Base-by-base conservation (phyloP, 2,113 vertebrate genomes). In the Suncus etruscus region DNA sequence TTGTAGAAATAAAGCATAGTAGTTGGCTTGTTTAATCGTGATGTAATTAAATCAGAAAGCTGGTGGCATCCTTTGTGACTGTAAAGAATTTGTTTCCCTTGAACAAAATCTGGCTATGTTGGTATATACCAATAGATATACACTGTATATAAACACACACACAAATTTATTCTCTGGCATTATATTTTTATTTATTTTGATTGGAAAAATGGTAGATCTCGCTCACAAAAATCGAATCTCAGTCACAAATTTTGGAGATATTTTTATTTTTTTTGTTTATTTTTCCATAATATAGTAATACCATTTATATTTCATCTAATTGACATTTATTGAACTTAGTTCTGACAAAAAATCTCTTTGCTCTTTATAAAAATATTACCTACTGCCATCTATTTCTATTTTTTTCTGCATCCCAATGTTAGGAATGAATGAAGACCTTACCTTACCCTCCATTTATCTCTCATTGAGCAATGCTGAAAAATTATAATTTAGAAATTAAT, bases 1-100 rank as follows among this genome's bases (percentile, higher is more conserved):
- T 61, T 61, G 18, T 61, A 61, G 58, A 91, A 91, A 74, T 11
- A 50, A 1, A 90, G 6, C 10, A 50, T 8, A 75, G 20, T 48
- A 47, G 8, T 86, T 86, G 74, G n/a, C 84, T 84, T 72, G n/a
- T 87, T 80, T 85, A 72, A 80, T 18, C 14, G 25, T 95, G 25
- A n/a, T 63, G 76, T 15, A 50, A 68, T 83, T 81, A 91, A 72
- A 69, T 76, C 6, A 72, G 48, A 16, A 14, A 58, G 22, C 9
- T 11, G 51, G 25, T 48, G 68, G 10, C 2, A 50, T 58, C 11
- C 51, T 5, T 83, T 29, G 9, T 27, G 83, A 69, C 22, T 25
- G 0, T 20, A 73, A 72, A n/a, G 8, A 82, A 16, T 77, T 89
- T 83, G 29, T 45, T 75, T 72, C 58, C 48, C 68, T 15, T 73